These are phyloP conservation scores for Colletes collaris DNA, from an alignment of 2,888 invertebrate genomes.

Conservation along the genomic window DNA sequence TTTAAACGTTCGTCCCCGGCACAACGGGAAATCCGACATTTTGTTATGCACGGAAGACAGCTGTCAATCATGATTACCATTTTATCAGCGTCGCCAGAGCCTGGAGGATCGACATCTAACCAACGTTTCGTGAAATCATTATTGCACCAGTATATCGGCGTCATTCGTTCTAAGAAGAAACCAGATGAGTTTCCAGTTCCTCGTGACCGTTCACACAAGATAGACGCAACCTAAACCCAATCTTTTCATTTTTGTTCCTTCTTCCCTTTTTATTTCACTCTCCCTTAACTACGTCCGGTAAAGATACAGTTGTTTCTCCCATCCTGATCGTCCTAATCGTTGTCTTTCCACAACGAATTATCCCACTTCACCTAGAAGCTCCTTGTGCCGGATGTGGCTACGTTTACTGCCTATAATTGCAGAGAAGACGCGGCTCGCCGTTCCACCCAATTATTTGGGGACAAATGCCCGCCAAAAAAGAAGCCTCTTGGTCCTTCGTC, in stretches of 20 bases:
- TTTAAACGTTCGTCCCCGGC: no score
- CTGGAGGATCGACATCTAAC: not conserved
- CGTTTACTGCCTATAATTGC: slow-evolving; percentile 83
- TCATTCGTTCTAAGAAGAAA: slow-evolving; percentile 10
- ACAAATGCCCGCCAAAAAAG: slow-evolving; percentile 73
- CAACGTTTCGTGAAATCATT: slow-evolving; percentile 6
- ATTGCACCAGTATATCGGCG: not conserved
- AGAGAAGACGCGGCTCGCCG: slow-evolving; percentile 76
- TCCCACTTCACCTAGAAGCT: slow-evolving; percentile 64
- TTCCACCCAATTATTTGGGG: slow-evolving; percentile 80
- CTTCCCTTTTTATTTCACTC: slow-evolving; percentile 15
- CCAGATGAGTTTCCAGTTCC: slow-evolving; percentile 21
- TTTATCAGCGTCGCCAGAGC: not conserved
- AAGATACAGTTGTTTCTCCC: slow-evolving; percentile 30
- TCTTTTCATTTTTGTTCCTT: slow-evolving; percentile 9
- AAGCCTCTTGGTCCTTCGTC: slow-evolving; percentile 6
- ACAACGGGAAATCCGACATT: no score
- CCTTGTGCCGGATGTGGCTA: slow-evolving; percentile 81
- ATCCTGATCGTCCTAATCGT: slow-evolving; percentile 62
- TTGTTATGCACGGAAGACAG: not conserved
- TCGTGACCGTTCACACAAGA: not conserved
- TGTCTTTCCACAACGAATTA: slow-evolving; percentile 60
- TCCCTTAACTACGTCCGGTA: slow-evolving; percentile 57
- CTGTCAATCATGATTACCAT: not conserved
- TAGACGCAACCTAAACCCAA: not conserved